Percentiles rank a stretch among this genome's conserved stretches.
These are phyloP conservation scores for Geophilus truncorum DNA, from an alignment of 2,888 invertebrate genomes.

Conservation along the genomic window DNA sequence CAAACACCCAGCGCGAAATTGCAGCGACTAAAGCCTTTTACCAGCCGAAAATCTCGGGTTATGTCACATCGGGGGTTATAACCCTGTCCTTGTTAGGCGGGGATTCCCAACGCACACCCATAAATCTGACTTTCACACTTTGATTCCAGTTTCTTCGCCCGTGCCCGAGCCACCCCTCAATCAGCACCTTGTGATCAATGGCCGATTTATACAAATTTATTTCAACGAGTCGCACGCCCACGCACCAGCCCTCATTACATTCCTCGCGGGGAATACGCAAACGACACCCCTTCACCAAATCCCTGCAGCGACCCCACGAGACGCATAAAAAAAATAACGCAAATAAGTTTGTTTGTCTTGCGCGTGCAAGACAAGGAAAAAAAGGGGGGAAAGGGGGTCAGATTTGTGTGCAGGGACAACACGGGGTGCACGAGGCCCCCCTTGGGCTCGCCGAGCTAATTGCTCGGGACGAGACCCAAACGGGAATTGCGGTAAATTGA, in stretches of 20 bases:
- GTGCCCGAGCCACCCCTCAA: neutral
- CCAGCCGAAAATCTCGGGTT: neutral
- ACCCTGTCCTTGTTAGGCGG: neutral
- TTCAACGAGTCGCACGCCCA: constrained; percentile 28
- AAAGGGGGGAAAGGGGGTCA: neutral
- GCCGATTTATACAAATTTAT: constrained; percentile 34
- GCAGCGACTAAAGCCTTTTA: neutral
- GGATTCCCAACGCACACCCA: constrained; percentile 14
- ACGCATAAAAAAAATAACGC: constrained; percentile 19
- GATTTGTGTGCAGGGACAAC: constrained; percentile 10
- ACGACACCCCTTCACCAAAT: neutral
- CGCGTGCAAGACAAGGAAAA: neutral
- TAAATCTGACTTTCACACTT: constrained; percentile 27
- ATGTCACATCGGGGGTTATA: constrained; percentile 27
- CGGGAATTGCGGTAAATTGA: constrained; percentile 31
- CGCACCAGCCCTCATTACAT: constrained; percentile 12
- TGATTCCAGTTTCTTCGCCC: constrained; percentile 2
- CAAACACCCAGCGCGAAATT: neutral
- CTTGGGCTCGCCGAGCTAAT: constrained; percentile 14
- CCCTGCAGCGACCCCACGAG: constrained; percentile 22
- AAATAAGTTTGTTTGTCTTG: neutral
- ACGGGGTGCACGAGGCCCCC: neutral
- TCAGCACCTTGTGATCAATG: constrained; percentile 29
- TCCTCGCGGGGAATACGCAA: constrained; percentile 18
- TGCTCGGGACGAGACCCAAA: constrained; percentile 23